Conservation (phyloP, 2,797 vertebrate genomes). For the Molossus alvarezi region DNA sequence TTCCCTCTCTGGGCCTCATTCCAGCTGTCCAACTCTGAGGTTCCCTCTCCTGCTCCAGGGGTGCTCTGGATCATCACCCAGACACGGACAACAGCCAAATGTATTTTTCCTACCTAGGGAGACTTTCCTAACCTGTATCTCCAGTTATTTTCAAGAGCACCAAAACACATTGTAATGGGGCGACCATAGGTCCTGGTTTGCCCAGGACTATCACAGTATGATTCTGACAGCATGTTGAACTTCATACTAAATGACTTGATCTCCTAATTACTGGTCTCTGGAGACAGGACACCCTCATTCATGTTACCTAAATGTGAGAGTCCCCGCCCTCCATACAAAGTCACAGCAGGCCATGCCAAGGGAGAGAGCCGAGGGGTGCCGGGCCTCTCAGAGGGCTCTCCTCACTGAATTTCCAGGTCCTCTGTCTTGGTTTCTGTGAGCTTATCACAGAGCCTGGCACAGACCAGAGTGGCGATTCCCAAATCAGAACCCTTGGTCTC, state of each 20-base stretch:
- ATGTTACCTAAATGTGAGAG: neutral
- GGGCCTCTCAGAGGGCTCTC: accelerated
- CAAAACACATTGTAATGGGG: neutral
- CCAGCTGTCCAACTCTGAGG: too few relatives aligned
- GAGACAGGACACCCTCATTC: neutral
- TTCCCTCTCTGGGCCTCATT: neutral
- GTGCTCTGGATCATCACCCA: neutral
- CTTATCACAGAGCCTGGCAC: neutral
- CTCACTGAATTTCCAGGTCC: neutral
- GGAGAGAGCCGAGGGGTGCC: accelerated
- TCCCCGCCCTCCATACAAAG: accelerated
- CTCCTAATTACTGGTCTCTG: neutral
- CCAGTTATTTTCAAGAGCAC: slow-evolving; percentile 2
- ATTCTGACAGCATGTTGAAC: neutral
- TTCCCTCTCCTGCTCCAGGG: neutral
- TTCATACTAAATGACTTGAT: neutral
- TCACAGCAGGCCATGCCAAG: accelerated
- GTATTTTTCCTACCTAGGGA: neutral
- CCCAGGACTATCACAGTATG: neutral
- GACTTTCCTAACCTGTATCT: neutral
- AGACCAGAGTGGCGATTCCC: neutral
- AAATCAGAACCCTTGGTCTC: neutral
- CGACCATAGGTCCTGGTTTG: neutral
- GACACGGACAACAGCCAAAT: neutral
- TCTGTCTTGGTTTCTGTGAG: neutral